Percentiles rank a stretch among this genome's conserved stretches.
Evolutionary conservation across 2,113 vertebrate species (phyloP).

Genomic region (Fulica atra): DNA sequence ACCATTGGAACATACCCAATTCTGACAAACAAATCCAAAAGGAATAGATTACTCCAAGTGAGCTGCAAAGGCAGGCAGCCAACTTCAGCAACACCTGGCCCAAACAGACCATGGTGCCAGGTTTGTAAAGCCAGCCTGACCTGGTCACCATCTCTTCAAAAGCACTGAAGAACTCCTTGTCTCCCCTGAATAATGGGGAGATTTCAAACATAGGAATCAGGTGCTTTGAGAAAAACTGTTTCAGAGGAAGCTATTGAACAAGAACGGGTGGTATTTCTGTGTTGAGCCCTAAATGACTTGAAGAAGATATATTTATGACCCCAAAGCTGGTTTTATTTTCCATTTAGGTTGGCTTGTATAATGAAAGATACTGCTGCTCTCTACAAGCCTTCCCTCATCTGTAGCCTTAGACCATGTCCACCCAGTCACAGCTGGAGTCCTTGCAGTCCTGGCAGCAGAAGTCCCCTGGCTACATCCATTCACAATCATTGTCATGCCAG

Average conservation of each 20-base stretch:
- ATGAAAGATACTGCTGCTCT: not conserved
- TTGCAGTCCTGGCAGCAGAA: not conserved
- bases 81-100: not conserved
- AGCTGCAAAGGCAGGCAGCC: not conserved
- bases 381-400: not conserved
- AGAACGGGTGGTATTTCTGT: not conserved
- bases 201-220: not conserved
- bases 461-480: not conserved
- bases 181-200: not conserved
- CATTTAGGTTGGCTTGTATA: not conserved
- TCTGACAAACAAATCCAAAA: not conserved
- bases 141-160: not conserved
- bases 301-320: not conserved
- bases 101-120: not conserved
- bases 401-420: not conserved
- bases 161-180: not conserved
- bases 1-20: not conserved
- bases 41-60: not conserved
- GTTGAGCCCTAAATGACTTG: not conserved
- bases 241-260: not conserved
- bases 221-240: not conserved
- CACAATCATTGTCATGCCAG: not conserved
- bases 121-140: not conserved
- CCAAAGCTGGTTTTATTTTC: not conserved
- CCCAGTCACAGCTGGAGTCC: not conserved